Percentiles rank a stretch among this genome's conserved stretches.
phyloP scores from a whole-genome alignment of 2,888 invertebrate genomes.

The Aporophyla lueneburgensis region DNA sequence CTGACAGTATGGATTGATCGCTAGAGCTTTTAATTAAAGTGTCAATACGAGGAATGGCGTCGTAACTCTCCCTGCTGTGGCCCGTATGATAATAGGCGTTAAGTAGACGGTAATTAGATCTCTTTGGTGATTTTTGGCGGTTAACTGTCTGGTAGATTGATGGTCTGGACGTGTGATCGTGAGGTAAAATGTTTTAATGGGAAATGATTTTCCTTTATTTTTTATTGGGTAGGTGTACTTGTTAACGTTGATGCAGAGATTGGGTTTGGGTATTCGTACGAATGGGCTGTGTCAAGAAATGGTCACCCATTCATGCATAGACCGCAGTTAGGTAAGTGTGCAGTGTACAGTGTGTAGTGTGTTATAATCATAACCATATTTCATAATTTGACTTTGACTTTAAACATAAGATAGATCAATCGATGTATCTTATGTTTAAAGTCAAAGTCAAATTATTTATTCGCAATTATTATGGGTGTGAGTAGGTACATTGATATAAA shows the following conservation, averaged over 20 bases:
- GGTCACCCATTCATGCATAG: too few species aligned
- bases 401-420: too few species aligned
- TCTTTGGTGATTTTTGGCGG: conserved; percentile 2
- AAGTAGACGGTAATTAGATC: conserved; percentile 40
- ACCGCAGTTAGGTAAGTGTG: background rate
- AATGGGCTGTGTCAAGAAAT: background rate
- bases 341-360: too few species aligned
- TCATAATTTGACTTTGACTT: too few species aligned
- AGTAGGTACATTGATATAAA: too few species aligned
- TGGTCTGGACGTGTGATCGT: background rate
- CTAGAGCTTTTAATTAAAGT: conserved; percentile 64
- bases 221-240: background rate
- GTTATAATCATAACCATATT: too few species aligned
- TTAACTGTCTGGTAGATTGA: conserved; percentile 9
- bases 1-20: conserved; percentile 58
- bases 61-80: conserved; percentile 59
- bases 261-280: too few species aligned
- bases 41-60: conserved; percentile 54
- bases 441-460: background rate
- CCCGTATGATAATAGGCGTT: conserved; percentile 63
- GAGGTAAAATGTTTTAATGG: background rate
- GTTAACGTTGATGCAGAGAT: background rate
- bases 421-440: background rate
- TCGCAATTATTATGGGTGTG: too few species aligned
- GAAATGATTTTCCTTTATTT: background rate